Conservation (phyloP, 2,888 invertebrate genomes). For the Heliconius sara region DNA sequence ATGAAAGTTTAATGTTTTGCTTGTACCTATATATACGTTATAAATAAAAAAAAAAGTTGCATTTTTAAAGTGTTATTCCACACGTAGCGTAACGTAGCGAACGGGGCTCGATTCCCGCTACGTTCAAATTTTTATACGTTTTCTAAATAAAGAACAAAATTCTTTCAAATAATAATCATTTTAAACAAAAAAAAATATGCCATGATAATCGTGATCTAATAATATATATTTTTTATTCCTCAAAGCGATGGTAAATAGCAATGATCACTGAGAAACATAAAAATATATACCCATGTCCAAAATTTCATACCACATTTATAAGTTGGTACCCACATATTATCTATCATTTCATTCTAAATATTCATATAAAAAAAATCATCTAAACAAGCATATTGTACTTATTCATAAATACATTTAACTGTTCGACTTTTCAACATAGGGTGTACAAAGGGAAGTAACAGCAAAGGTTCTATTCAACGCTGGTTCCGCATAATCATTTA, state of each 20-base stretch:
- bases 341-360: not conserved
- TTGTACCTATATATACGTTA: not conserved
- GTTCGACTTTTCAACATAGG: conserved; percentile 32
- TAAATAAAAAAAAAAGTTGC: not conserved
- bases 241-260: not conserved
- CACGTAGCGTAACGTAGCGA: too few species aligned
- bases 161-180: not conserved
- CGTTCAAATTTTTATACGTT: too few species aligned
- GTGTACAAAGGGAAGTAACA: conserved; percentile 31
- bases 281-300: not conserved
- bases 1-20: not conserved
- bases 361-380: not conserved
- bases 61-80: too few species aligned
- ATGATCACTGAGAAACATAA: too few species aligned
- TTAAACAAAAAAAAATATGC: not conserved
- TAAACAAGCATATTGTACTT: conserved; percentile 26
- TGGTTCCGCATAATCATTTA: conserved; percentile 72
- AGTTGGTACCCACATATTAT: not conserved
- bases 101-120: too few species aligned
- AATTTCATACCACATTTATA: not conserved
- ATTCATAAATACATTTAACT: conserved; percentile 35
- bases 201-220: not conserved
- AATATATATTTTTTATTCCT: not conserved
- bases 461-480: conserved; percentile 51
- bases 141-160: not conserved